These are phyloP conservation scores for Trypoxylus dichotomus DNA, from an alignment of 1,140 invertebrate species.

Conservation along the genomic window DNA sequence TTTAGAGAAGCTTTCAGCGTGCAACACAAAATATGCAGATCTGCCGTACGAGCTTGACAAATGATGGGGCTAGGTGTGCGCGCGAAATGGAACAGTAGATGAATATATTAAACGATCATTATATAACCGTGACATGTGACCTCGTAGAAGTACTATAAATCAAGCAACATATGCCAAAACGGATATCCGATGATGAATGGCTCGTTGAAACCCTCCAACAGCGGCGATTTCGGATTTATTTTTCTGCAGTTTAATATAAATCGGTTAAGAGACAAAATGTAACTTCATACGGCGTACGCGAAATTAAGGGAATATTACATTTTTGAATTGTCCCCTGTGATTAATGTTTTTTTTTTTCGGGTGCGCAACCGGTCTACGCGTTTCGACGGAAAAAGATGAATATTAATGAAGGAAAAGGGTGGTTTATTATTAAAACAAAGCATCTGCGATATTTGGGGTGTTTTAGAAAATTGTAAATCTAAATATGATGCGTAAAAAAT, in stretches of 20 bases:
- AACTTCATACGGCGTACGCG: neutral
- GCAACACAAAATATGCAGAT: no score
- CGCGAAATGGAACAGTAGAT: neutral
- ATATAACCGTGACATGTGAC: neutral
- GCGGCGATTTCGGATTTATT: constrained; percentile 10
- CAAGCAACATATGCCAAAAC: constrained; percentile 21
- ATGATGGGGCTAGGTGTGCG: neutral
- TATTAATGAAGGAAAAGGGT: neutral
- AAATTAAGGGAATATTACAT: constrained; percentile 8
- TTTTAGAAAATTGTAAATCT: no score
- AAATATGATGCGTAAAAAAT: neutral
- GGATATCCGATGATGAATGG: constrained; percentile 14
- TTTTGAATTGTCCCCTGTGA: neutral
- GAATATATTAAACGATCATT: constrained; percentile 12
- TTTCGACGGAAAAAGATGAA: neutral
- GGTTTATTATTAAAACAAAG: neutral
- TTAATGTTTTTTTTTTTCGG: neutral
- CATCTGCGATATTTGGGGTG: neutral
- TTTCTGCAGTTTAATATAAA: constrained; percentile 20
- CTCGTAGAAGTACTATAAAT: constrained; percentile 15
- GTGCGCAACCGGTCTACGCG: neutral
- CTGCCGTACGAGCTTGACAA: neutral
- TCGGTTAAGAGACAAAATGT: neutral
- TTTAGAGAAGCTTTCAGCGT: no score
- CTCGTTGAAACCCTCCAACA: constrained; percentile 7